A percentile compares a stretch with the other conserved stretches of the same genome.
phyloP scores from a whole-genome alignment of 2,797 vertebrate species.

The Acridotheres tristis region DNA sequence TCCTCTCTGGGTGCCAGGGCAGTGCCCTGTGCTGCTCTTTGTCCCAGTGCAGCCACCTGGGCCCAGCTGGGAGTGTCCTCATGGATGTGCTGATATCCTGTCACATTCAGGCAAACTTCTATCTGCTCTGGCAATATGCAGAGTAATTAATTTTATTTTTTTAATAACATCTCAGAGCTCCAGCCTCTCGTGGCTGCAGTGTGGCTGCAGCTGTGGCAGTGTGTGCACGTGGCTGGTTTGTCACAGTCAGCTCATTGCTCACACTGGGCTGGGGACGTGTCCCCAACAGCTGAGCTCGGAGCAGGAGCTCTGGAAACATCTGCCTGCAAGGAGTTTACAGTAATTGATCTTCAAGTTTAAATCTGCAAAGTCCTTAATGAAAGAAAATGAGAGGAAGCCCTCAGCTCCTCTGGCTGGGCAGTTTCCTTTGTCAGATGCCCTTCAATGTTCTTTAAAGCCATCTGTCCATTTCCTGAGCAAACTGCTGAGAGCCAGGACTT shows the following conservation, averaged over 20 bases:
- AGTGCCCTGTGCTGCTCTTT: neutral
- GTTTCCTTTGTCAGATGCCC: neutral
- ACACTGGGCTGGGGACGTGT: neutral
- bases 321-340: neutral
- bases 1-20: neutral
- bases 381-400: neutral
- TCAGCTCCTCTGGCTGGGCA: neutral
- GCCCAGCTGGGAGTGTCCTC: neutral
- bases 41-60: neutral
- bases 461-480: neutral
- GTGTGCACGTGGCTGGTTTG: neutral
- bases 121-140: neutral
- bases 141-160: neutral
- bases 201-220: neutral
- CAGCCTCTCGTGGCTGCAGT: neutral
- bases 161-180: neutral
- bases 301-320: neutral
- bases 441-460: neutral
- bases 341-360: neutral
- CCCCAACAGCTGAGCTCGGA: neutral
- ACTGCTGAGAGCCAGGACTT: neutral
- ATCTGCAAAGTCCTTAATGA: neutral
- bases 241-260: neutral
- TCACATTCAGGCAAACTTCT: neutral
- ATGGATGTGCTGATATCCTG: accelerated